These are phyloP conservation scores for Caenorhabditis sinica DNA, from an alignment of 2,888 invertebrate genomes.

Conservation along the genomic window DNA sequence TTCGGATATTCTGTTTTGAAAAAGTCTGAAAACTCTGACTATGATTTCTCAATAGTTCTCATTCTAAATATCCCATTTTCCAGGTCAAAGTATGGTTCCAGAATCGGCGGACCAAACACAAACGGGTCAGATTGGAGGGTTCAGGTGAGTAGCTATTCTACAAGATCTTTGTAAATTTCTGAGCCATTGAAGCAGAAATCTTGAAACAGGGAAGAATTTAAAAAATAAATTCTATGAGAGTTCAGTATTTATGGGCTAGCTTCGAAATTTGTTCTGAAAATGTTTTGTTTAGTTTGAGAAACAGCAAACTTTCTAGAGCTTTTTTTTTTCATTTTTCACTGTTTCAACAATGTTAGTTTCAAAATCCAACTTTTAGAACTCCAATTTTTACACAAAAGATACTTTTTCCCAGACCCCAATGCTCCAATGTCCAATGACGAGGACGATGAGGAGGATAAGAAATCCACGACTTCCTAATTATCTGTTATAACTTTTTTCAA, in stretches of 20 bases:
- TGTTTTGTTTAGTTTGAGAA: neutral
- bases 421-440: constrained; percentile 57
- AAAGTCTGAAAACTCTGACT: too few relatives aligned
- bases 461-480: constrained; percentile 22
- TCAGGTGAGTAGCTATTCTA: constrained; percentile 44
- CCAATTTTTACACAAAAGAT: neutral
- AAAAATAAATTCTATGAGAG: too few relatives aligned
- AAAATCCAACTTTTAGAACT: neutral
- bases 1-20: too few relatives aligned
- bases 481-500: neutral
- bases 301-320: neutral
- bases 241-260: too few relatives aligned
- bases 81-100: constrained; percentile 84
- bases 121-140: constrained; percentile 72
- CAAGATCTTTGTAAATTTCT: too few relatives aligned
- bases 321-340: too few relatives aligned
- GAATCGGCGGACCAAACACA: constrained; percentile 82
- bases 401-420: constrained; percentile 26
- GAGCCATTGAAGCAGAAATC: too few relatives aligned
- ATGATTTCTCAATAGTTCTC: too few relatives aligned
- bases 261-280: too few relatives aligned
- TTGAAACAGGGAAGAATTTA: too few relatives aligned
- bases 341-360: too few relatives aligned
- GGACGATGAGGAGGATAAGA: constrained; percentile 60
- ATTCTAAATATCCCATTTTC: constrained; percentile 41